Evolutionary conservation across 1,140 invertebrate species (phyloP).

Genomic region (Acyrthosiphon pisum): DNA sequence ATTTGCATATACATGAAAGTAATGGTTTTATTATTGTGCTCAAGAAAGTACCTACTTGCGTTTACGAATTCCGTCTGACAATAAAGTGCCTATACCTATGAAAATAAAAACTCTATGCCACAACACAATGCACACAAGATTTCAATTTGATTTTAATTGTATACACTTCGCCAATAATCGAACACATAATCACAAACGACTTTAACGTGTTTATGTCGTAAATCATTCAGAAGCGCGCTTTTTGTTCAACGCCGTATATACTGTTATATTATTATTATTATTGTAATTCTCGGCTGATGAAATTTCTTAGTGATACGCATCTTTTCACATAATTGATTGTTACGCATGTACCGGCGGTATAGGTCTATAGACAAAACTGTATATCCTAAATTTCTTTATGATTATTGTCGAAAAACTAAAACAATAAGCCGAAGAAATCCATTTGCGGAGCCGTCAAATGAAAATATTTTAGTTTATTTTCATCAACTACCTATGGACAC

Average conservation of each 20-base stretch:
- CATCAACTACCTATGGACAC: background rate
- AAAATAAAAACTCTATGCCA: background rate
- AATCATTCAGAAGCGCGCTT: background rate
- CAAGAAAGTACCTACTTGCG: background rate
- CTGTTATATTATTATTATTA: background rate
- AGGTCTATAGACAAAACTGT: background rate
- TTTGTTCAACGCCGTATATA: background rate
- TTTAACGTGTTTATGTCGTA: slow-evolving; percentile 23
- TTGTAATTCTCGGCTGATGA: background rate
- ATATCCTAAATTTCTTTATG: background rate
- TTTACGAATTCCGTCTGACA: background rate
- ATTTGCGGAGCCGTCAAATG: background rate
- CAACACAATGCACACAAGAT: background rate
- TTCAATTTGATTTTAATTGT: slow-evolving; percentile 28
- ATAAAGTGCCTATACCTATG: background rate
- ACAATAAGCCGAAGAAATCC: background rate
- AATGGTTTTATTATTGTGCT: background rate
- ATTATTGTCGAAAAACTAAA: background rate
- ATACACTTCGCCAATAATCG: background rate
- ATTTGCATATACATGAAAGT: background rate
- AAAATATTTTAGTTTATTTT: background rate
- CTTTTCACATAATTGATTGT: slow-evolving; percentile 14
- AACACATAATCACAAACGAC: background rate
- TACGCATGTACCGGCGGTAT: background rate
- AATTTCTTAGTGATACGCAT: slow-evolving; percentile 29